Base-by-base conservation (phyloP, 2,113 vertebrate genomes). In the Hymenochirus boettgeri region DNA sequence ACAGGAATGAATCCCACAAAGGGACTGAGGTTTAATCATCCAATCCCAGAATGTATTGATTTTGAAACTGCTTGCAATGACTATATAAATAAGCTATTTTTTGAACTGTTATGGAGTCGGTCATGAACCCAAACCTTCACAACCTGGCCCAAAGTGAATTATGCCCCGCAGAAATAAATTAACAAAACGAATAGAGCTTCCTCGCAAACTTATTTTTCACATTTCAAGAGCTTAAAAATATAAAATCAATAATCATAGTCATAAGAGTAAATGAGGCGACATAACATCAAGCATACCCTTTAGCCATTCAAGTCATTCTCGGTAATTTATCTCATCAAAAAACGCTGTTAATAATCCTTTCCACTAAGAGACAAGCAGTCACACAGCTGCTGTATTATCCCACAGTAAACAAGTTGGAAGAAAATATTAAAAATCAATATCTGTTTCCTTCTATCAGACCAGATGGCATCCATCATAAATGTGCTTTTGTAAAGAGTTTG, bases 161-260 rank as follows among this genome's bases (percentile, higher is more conserved):
- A 90, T 88, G 83, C 89, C 90, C 91, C 82, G 82, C 74, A 91
- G 88, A 92, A 91, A 90, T 89, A 89, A 89, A 91, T 92, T 90
- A 92, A 86, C 85, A 88, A 91, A 88, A 88, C 88, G 77, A 89
- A 88, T 87, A 86, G 78, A 83, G 82, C 84, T 87, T 84, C 85
- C 88, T 82, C 72, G 82, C 83, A 80, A 84, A 91, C 84, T 82
- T 84, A 88, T 87, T 89, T 42, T 90, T 90, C 88, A 87, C 88
- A 75, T 90, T 91, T 91, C 86, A 83, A 86, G 88, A 86, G 87
- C 75, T 85, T 86, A 89, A 88, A 89, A 90, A 92, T 92, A 87
- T 85, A 87, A 92, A 95, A 97, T 93, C 90, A 92, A 94, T 94
- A 92, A 91, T 93, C 88, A 93, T 92, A 92, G 90, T 92, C 87